A percentile compares a stretch with the other conserved stretches of the same genome.
These are phyloP conservation scores for Megaustenia siamemsis DNA, from an alignment of 2,888 invertebrate genomes.

Conservation along the genomic window DNA sequence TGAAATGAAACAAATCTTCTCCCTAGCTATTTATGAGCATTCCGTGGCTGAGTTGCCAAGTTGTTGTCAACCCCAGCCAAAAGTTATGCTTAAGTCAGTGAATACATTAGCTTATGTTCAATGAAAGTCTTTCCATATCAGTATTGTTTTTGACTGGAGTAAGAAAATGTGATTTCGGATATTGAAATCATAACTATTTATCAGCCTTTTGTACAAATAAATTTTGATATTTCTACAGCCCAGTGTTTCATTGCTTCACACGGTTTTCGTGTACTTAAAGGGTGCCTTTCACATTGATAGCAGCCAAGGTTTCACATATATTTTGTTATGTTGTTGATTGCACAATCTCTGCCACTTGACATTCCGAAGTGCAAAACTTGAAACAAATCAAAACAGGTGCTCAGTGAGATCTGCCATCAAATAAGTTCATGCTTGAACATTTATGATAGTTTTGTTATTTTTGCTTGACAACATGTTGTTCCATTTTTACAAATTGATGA, in stretches of 20 bases:
- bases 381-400: slow-evolving; percentile 9
- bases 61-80: neutral
- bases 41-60: neutral
- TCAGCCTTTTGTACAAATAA: neutral
- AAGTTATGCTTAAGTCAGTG: neutral
- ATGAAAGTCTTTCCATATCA: neutral
- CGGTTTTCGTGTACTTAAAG: slow-evolving; percentile 38
- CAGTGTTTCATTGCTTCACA: slow-evolving; percentile 49
- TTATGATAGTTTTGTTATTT: too few relatives aligned
- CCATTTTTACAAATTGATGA: too few relatives aligned
- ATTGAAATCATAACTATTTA: neutral
- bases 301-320: slow-evolving; percentile 13
- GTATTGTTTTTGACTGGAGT: neutral
- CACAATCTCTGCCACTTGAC: slow-evolving; percentile 35
- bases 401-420: neutral
- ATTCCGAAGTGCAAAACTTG: neutral
- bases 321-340: neutral
- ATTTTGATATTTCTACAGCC: slow-evolving; percentile 18
- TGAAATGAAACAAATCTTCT: neutral
- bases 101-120: neutral
- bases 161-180: slow-evolving; percentile 1
- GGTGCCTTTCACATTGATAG: slow-evolving; percentile 30
- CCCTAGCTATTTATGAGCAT: slow-evolving; percentile 2
- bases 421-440: too few relatives aligned
- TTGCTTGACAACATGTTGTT: too few relatives aligned